A percentile compares a stretch with the other conserved stretches of the same genome.
These are phyloP conservation scores for Saccostrea cuccullata DNA, from an alignment of 1,140 invertebrate species.

Conservation along the genomic window DNA sequence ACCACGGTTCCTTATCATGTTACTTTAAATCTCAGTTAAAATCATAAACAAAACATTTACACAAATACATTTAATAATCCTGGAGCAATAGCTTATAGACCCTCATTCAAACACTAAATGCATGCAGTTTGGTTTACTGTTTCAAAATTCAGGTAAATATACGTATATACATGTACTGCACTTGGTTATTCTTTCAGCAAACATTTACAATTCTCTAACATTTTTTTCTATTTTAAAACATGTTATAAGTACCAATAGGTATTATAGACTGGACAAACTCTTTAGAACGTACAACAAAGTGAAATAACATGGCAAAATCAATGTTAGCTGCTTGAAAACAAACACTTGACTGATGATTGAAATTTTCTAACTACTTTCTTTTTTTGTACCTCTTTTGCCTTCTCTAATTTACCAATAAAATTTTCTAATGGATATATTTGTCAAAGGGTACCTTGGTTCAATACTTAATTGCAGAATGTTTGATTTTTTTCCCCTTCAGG, in stretches of 20 bases:
- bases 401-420: slow-evolving; percentile 12
- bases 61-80: slow-evolving; percentile 29
- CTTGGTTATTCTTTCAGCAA: background rate
- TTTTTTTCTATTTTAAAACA: background rate
- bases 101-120: background rate
- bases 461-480: slow-evolving; percentile 22
- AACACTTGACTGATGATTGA: background rate
- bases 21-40: background rate
- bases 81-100: background rate
- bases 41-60: slow-evolving; percentile 13
- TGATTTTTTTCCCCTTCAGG: slow-evolving; percentile 1
- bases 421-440: slow-evolving; percentile 2
- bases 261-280: background rate
- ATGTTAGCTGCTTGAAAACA: background rate
- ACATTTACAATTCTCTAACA: background rate
- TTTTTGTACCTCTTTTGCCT: background rate
- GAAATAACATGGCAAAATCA: background rate
- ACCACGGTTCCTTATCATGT: background rate
- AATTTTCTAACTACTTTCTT: background rate
- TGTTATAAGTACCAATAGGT: background rate
- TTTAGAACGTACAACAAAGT: background rate
- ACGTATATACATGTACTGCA: background rate
- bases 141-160: slow-evolving; percentile 14
- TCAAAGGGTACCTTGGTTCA: background rate
- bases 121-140: background rate